Conservation (phyloP, 2,888 invertebrate genomes). For the Rhabditoides inermis region DNA sequence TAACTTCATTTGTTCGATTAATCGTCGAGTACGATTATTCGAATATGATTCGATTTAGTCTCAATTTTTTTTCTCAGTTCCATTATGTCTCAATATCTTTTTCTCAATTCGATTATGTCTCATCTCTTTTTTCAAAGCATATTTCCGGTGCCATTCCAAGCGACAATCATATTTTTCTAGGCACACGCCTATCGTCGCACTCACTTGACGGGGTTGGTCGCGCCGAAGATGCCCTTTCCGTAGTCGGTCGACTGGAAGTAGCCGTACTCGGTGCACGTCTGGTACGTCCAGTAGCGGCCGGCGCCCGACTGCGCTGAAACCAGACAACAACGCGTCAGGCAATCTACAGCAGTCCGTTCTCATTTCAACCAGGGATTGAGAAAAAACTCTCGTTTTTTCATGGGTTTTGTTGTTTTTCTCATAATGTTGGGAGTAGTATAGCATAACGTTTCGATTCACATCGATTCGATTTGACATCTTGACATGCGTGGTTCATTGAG, state of each 20-base stretch:
- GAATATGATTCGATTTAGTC: too few species aligned
- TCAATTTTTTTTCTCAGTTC: too few species aligned
- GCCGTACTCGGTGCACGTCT: conserved; percentile 90
- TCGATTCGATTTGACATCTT: not conserved
- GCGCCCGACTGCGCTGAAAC: conserved; percentile 11
- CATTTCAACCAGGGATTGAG: not conserved
- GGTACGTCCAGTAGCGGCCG: conserved; percentile 80
- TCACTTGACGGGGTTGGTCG: conserved; percentile 25
- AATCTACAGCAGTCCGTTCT: not conserved
- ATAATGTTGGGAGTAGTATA: too few species aligned
- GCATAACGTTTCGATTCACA: not conserved
- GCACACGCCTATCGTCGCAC: not conserved
- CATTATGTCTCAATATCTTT: too few species aligned
- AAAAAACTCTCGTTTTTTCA: not conserved
- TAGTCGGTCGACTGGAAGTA: conserved; percentile 78
- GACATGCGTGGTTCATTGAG: too few species aligned
- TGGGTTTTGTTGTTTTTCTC: not conserved
- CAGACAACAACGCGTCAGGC: too few species aligned
- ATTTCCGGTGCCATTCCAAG: too few species aligned
- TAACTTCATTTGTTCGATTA: too few species aligned
- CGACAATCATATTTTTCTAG: too few species aligned
- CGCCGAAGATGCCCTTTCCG: conserved; percentile 28
- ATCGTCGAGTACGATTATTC: too few species aligned
- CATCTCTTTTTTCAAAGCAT: too few species aligned
- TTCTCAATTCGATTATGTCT: too few species aligned